Conservation (phyloP, 2,888 invertebrate species). For the Drosophila testacea region DNA sequence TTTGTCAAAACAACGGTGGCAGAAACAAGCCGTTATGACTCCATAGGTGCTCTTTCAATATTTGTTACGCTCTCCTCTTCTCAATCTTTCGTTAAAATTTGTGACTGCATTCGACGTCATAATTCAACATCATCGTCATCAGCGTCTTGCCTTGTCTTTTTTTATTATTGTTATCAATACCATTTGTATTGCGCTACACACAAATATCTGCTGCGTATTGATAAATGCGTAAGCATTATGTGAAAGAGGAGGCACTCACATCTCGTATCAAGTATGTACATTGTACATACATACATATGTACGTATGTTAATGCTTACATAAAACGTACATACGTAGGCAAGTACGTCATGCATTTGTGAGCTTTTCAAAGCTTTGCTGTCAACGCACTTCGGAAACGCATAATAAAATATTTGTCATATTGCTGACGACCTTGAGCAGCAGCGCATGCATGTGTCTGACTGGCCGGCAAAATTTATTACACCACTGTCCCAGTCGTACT, state of each 20-base stretch:
- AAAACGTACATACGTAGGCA: not conserved
- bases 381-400: not conserved
- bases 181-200: conserved; percentile 40
- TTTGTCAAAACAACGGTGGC: conserved; percentile 20
- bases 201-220: conserved; percentile 12
- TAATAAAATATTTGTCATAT: not conserved
- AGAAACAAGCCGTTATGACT: conserved; percentile 62
- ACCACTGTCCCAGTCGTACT: conserved; percentile 48
- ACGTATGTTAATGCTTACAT: not conserved
- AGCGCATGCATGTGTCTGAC: conserved; percentile 43
- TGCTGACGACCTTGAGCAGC: conserved; percentile 52
- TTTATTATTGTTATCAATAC: conserved; percentile 70
- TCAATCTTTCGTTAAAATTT: not conserved
- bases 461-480: conserved; percentile 37
- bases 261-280: not conserved
- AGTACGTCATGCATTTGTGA: not conserved
- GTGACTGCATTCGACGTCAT: conserved; percentile 42
- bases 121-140: conserved; percentile 49
- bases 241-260: not conserved
- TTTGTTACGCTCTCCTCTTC: conserved; percentile 14
- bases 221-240: not conserved
- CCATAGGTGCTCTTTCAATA: not conserved
- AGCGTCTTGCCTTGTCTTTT: conserved; percentile 35
- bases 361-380: not conserved
- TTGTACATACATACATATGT: not conserved